A percentile compares a stretch with the other conserved stretches of the same genome.
phyloP scores from a whole-genome alignment of 2,888 invertebrate species.

The Bhutanitis thaidina region DNA sequence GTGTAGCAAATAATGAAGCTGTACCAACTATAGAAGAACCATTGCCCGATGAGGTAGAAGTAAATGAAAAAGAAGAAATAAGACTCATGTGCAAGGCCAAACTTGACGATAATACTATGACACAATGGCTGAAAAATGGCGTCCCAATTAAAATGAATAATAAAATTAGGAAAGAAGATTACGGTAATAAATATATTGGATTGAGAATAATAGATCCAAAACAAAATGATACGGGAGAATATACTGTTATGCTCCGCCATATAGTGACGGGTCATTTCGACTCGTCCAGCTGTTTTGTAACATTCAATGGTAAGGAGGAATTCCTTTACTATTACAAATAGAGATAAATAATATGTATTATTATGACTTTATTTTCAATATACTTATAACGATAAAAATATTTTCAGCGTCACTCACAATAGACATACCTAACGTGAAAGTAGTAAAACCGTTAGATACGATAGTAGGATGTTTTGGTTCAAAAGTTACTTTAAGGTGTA shows the following conservation, averaged over 20 bases:
- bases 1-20: conserved; percentile 12
- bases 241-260: conserved; percentile 25
- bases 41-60: conserved; percentile 30
- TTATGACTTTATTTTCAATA: too few species aligned
- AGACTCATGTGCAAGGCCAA: conserved; percentile 30
- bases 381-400: not conserved
- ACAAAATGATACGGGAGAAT: conserved; percentile 23
- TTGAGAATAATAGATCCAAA: conserved; percentile 25
- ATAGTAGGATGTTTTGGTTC: conserved; percentile 33
- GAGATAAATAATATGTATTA: not conserved
- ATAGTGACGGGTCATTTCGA: conserved; percentile 16
- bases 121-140: conserved; percentile 23
- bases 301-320: conserved; percentile 34
- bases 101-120: conserved; percentile 25
- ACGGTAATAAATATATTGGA: conserved; percentile 30
- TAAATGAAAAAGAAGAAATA: conserved; percentile 29
- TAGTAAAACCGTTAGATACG: conserved; percentile 24
- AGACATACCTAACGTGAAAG: not conserved
- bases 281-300: conserved; percentile 22
- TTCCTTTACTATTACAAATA: not conserved
- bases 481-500: conserved; percentile 29
- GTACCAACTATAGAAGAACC: conserved; percentile 28
- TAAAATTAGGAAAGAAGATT: conserved; percentile 21
- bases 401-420: not conserved
- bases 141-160: too few species aligned